Percentiles rank a stretch among this genome's conserved stretches.
These are phyloP conservation scores for Argopecten irradians DNA, from an alignment of 1,140 invertebrate species.

Conservation along the genomic window DNA sequence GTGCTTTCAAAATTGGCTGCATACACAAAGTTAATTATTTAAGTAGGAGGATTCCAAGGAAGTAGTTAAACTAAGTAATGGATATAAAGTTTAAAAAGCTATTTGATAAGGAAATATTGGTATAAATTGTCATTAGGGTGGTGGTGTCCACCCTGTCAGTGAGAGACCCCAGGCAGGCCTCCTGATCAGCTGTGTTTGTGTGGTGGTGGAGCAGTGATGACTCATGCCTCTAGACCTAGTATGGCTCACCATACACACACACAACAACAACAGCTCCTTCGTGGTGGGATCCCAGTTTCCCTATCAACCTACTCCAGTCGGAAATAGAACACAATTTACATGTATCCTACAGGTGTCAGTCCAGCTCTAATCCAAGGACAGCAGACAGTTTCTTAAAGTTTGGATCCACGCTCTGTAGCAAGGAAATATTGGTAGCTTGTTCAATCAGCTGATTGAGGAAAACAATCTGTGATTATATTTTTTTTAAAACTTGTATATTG, in stretches of 20 bases:
- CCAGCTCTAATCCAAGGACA: neutral
- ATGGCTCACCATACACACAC: slow-evolving; percentile 20
- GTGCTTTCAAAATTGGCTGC: neutral
- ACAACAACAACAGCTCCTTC: slow-evolving; percentile 1
- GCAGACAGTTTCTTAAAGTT: neutral
- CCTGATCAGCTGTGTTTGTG: neutral
- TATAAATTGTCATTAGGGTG: neutral
- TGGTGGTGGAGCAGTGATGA: neutral
- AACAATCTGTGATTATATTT: neutral
- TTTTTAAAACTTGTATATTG: neutral
- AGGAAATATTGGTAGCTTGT: neutral
- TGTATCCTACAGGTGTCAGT: neutral
- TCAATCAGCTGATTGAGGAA: slow-evolving; percentile 3
- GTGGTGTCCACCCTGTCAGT: neutral
- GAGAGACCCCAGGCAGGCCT: slow-evolving; percentile 3
- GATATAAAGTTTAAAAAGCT: neutral
- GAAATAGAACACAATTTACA: neutral
- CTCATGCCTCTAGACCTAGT: slow-evolving; percentile 1
- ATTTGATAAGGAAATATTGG: neutral
- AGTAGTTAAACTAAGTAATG: neutral
- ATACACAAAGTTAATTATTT: too few relatives aligned
- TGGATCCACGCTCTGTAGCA: neutral
- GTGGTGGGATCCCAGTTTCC: neutral
- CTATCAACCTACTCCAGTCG: neutral
- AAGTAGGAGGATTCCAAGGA: too few relatives aligned